These are phyloP conservation scores for Antigone vipio DNA, from an alignment of 2,113 vertebrate species.

Conservation along the genomic window DNA sequence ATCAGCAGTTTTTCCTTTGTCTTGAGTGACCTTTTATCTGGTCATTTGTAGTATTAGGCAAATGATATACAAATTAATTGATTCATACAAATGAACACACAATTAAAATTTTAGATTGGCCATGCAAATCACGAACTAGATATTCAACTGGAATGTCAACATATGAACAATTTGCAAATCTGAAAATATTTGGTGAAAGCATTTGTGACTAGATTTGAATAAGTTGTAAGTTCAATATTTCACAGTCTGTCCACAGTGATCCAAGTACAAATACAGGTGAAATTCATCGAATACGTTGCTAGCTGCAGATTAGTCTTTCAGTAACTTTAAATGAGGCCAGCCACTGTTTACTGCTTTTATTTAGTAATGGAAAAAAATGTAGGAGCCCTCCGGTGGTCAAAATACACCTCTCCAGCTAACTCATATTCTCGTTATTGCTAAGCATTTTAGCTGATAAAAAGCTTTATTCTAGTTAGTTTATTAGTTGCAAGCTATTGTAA, in stretches of 20 bases:
- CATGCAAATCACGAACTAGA: neutral
- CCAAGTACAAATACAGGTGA: neutral
- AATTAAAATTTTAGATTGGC: neutral
- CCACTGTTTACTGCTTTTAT: neutral
- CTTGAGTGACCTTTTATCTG: neutral
- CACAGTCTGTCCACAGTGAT: neutral
- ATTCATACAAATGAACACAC: neutral
- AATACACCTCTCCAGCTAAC: neutral
- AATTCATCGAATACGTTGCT: neutral
- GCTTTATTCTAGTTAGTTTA: neutral
- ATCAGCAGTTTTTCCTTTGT: neutral
- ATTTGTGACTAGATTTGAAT: neutral
- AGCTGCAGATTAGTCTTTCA: neutral
- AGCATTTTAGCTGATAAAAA: neutral
- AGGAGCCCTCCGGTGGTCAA: constrained; percentile 17
- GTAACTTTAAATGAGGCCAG: neutral
- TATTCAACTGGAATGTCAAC: neutral
- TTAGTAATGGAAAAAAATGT: neutral
- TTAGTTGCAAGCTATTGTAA: neutral
- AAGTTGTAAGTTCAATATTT: neutral
- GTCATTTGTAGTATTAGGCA: neutral
- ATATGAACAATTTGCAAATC: neutral
- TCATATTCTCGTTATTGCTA: neutral
- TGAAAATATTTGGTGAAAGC: neutral
- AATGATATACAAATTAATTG: neutral